These are phyloP conservation scores for Lithophane semibrunnea DNA, from an alignment of 2,888 invertebrate genomes.

Conservation along the genomic window DNA sequence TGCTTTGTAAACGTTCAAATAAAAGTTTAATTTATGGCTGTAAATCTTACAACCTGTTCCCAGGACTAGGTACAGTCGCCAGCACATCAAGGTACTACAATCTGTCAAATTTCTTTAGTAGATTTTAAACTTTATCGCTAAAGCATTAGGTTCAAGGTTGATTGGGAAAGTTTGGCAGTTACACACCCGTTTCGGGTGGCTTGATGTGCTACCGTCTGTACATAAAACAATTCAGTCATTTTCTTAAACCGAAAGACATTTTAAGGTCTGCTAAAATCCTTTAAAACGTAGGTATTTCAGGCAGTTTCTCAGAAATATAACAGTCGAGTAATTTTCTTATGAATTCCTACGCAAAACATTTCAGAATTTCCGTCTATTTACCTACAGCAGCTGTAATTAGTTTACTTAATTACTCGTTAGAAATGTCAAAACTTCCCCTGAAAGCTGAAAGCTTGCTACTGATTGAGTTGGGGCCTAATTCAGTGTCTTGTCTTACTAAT, in stretches of 20 bases:
- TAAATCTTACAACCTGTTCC: not conserved
- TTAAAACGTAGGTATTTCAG: not conserved
- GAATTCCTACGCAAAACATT: not conserved
- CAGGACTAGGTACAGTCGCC: not conserved
- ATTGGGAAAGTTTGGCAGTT: too few species aligned
- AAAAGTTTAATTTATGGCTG: too few species aligned
- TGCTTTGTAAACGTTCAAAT: too few species aligned
- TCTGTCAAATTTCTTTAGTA: too few species aligned
- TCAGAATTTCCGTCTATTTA: not conserved
- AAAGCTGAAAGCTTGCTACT: constrained; percentile 3
- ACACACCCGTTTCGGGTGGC: too few species aligned
- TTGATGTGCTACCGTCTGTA: too few species aligned
- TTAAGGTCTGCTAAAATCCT: not conserved
- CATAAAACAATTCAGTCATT: not conserved
- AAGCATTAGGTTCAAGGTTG: too few species aligned
- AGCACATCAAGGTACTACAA: too few species aligned
- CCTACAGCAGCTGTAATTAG: not conserved
- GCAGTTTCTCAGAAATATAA: not conserved
- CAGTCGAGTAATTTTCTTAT: not conserved
- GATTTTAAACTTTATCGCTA: too few species aligned
- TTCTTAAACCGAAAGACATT: not conserved
- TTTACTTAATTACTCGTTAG: not conserved
- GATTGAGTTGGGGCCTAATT: not conserved
- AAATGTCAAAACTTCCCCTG: not conserved
- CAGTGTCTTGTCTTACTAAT: not conserved